These are phyloP conservation scores for Australoheros facetus DNA, from an alignment of 2,797 vertebrate genomes.

Conservation along the genomic window DNA sequence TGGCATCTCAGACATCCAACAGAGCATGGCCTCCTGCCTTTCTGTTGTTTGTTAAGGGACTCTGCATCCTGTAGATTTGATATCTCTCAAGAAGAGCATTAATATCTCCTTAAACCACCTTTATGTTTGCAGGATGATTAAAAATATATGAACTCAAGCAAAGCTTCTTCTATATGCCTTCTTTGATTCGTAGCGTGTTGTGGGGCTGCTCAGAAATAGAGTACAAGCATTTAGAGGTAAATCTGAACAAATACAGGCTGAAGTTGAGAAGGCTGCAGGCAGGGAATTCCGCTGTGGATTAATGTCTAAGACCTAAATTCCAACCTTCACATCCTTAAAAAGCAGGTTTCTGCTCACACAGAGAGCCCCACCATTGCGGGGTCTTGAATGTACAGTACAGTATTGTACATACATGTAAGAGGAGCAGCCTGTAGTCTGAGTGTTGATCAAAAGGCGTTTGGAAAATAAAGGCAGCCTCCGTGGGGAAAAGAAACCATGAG, in stretches of 20 bases:
- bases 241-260: conserved; percentile 29
- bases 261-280: conserved; percentile 21
- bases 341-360: conserved; percentile 55
- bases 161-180: background rate
- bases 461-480: background rate
- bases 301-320: conserved; percentile 76
- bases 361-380: conserved; percentile 29
- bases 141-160: background rate
- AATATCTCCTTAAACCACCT: background rate
- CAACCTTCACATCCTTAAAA: conserved; percentile 54
- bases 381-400: background rate
- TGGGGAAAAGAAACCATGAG: background rate
- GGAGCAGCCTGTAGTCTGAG: background rate
- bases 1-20: background rate
- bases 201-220: background rate
- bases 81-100: background rate
- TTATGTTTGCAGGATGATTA: background rate
- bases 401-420: background rate
- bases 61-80: background rate
- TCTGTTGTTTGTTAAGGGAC: conserved; percentile 1
- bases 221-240: conserved; percentile 36
- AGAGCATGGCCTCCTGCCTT: background rate
- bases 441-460: conserved; percentile 3
- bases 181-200: background rate
- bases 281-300: conserved; percentile 81